These are phyloP conservation scores for Endomychus coccineus DNA, from an alignment of 2,888 invertebrate genomes.

Conservation along the genomic window DNA sequence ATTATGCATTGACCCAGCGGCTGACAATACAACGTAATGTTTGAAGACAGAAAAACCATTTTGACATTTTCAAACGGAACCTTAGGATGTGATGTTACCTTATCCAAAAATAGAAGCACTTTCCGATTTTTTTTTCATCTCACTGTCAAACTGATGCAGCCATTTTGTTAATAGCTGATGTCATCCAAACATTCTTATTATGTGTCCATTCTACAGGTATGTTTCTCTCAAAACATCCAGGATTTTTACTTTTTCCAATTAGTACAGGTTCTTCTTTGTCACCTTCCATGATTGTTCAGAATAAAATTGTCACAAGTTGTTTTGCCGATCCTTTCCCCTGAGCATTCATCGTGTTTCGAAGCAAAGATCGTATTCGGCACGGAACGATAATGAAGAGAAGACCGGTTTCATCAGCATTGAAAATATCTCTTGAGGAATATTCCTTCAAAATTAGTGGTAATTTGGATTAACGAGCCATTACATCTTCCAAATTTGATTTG, in stretches of 20 bases:
- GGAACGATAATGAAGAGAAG: constrained; percentile 11
- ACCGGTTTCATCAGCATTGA: constrained; percentile 14
- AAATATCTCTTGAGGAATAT: too few relatives aligned
- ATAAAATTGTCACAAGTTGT: constrained; percentile 17
- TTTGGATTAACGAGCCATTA: background rate
- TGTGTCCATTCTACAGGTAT: too few relatives aligned
- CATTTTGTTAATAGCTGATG: constrained; percentile 13
- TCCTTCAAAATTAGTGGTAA: constrained; percentile 3
- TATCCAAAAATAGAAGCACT: constrained; percentile 3
- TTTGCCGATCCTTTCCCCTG: constrained; percentile 10
- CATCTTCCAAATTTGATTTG: too few relatives aligned
- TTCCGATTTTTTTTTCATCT: constrained; percentile 11
- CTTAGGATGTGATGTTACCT: constrained; percentile 8
- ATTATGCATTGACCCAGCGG: constrained; percentile 9
- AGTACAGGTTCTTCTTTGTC: constrained; percentile 13
- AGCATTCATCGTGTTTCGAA: too few relatives aligned
- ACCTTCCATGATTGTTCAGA: constrained; percentile 17
- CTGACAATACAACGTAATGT: constrained; percentile 11
- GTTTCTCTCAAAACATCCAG: constrained; percentile 13
- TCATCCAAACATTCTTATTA: constrained; percentile 16
- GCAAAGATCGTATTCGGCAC: constrained; percentile 10
- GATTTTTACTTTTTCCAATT: constrained; percentile 14
- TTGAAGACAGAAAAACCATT: constrained; percentile 11
- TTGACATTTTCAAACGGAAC: constrained; percentile 10
- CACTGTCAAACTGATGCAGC: too few relatives aligned